Evolutionary conservation across 2,888 invertebrate genomes (phyloP).

Genomic region (Lasioglossum lativentre): DNA sequence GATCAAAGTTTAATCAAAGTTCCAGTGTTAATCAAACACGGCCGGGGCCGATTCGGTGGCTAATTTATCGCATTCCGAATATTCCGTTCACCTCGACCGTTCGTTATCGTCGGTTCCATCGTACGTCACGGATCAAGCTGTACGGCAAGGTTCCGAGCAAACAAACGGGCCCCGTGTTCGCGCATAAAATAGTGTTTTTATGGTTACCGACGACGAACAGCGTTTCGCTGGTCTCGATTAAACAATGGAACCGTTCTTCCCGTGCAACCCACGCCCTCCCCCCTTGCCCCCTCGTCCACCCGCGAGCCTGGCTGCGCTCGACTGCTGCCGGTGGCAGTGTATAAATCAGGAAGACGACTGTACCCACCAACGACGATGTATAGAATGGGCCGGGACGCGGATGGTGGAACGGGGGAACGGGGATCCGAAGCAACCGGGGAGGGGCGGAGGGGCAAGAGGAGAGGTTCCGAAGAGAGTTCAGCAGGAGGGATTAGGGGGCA

Average conservation of each 20-base stretch:
- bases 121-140: conserved; percentile 60
- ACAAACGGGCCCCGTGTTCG: conserved; percentile 52
- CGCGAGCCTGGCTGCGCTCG: conserved; percentile 61
- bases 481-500: conserved; percentile 66
- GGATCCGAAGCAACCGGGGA: conserved; percentile 8
- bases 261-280: conserved; percentile 43
- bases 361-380: conserved; percentile 76
- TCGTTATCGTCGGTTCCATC: conserved; percentile 53
- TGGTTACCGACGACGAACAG: conserved; percentile 63
- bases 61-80: conserved; percentile 51
- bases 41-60: background rate
- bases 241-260: conserved; percentile 80
- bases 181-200: conserved; percentile 64
- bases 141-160: conserved; percentile 44
- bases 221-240: conserved; percentile 78
- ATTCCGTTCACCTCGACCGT: conserved; percentile 35
- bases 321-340: conserved; percentile 81
- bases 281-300: conserved; percentile 26
- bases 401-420: background rate
- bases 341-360: conserved; percentile 83
- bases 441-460: conserved; percentile 5
- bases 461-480: conserved; percentile 33
- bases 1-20: conserved; percentile 12
- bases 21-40: background rate
- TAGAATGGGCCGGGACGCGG: conserved; percentile 64